Evolutionary conservation across 2,113 vertebrate species (phyloP), one percentile per base, ranked within the genome.

Genomic region (Alouatta palliata): DNA sequence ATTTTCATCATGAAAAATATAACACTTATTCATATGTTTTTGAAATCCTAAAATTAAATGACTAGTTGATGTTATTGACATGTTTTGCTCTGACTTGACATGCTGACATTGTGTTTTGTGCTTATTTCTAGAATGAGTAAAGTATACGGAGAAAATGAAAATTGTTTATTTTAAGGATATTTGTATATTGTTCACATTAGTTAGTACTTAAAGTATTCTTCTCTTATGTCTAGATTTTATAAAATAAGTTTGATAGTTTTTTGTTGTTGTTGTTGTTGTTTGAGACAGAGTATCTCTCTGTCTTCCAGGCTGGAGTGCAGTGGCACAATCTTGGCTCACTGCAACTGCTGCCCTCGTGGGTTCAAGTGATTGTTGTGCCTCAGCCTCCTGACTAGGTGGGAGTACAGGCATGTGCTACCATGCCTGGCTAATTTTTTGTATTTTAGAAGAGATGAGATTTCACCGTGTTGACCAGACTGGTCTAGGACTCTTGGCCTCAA

Each of bases 11-110:
- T 84, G 30, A 92, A 68, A 85, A 93, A 93, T 52, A 40, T 5
- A 87, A 70, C 12, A 92, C 6, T 88, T 92, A 47, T 70, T 85
- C 49, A 71, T 56, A 0, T 90, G 0, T 85, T 93, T 89, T 79
- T 71, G 49, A 96, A 89, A 58, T 93, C n/a, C 45, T n/a, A 64
- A 71, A 73, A 86, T 77, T 76, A 68, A 76, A 75, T 88, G 68
- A 54, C 37, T 54, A 45, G n/a, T 32, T 52, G 45, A 76, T 77
- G 8, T 43, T 58, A 58, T 43, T 88, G 84, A 16, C 35, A 43
- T 83, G 32, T 27, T 89, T 89, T 89, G 40, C 85, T 70, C 56
- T 77, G 80, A 83, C 89, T n/a, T 58, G 40, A 7, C 77, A 40
- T 71, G 66, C 13, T 68, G 70, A 88, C 77, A 49, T 68, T 58